A percentile compares a stretch with the other conserved stretches of the same genome.
Evolutionary conservation across 2,113 vertebrate species (phyloP).

Genomic region (Paratilapia polleni): DNA sequence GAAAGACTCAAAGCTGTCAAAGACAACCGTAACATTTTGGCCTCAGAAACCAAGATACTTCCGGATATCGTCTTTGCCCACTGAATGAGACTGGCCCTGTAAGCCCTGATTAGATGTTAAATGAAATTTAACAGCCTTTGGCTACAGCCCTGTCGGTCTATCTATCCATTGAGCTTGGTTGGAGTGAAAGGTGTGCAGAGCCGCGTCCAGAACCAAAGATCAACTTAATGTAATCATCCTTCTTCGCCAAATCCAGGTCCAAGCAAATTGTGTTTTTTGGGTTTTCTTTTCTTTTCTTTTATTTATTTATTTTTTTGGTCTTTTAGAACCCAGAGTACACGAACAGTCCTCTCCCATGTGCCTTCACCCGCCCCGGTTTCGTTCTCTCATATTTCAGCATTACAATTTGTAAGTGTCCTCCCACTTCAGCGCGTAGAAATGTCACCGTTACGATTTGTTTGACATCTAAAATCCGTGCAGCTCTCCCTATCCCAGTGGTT

Average conservation of each 20-base stretch:
- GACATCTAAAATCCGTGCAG: slow-evolving; percentile 27
- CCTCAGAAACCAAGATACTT: slow-evolving; percentile 24
- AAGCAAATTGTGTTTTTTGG: slow-evolving; percentile 17
- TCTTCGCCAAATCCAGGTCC: slow-evolving; percentile 64
- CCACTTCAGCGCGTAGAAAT: slow-evolving; percentile 66
- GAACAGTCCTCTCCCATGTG: slow-evolving; percentile 76
- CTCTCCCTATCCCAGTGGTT: slow-evolving; percentile 2
- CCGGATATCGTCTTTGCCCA: slow-evolving; percentile 10
- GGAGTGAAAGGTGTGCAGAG: slow-evolving; percentile 46
- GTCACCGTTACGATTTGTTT: slow-evolving; percentile 48
- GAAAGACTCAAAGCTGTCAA: slow-evolving; percentile 67
- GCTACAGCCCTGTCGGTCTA: slow-evolving; percentile 39
- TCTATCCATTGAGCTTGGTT: slow-evolving; percentile 62
- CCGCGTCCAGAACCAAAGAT: slow-evolving; percentile 53
- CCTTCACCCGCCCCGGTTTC: slow-evolving; percentile 77
- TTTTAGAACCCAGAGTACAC: slow-evolving; percentile 65
- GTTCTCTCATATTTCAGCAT: slow-evolving; percentile 82
- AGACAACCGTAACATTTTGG: slow-evolving; percentile 66
- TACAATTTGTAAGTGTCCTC: slow-evolving; percentile 74
- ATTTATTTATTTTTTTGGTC: neutral
- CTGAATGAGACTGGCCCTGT: slow-evolving; percentile 31
- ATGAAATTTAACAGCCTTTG: neutral
- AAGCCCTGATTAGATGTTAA: slow-evolving; percentile 29
- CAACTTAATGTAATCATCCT: slow-evolving; percentile 69
- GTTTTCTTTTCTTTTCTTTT: too few relatives aligned